A percentile compares a stretch with the other conserved stretches of the same genome.
Evolutionary conservation across 2,888 invertebrate species (phyloP).

Genomic region (Tricholauxania praeusta): DNA sequence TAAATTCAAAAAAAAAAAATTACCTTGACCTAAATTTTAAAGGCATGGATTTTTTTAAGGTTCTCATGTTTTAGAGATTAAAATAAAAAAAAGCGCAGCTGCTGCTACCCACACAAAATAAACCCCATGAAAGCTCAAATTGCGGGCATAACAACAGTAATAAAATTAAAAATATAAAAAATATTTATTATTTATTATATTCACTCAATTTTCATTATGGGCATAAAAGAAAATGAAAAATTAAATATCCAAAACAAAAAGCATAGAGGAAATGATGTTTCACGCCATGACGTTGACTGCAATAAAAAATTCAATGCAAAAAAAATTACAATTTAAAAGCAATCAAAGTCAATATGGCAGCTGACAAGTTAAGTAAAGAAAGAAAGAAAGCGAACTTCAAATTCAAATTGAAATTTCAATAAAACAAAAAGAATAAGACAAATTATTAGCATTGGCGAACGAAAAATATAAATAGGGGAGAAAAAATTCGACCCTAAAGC

Average conservation of each 20-base stretch:
- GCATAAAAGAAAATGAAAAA: not conserved
- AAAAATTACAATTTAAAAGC: constrained; percentile 1
- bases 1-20: not conserved
- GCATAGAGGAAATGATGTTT: not conserved
- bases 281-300: no score
- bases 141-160: not conserved
- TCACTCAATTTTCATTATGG: not conserved
- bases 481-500: no score
- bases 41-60: not conserved
- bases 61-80: not conserved
- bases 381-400: not conserved
- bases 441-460: no score
- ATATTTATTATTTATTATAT: not conserved
- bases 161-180: not conserved
- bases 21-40: constrained; percentile 8
- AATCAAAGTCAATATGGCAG: not conserved
- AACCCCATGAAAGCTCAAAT: no score
- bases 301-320: not conserved
- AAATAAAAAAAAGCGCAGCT: not conserved
- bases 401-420: not conserved
- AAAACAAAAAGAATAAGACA: no score
- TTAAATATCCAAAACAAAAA: not conserved
- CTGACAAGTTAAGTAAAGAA: not conserved
- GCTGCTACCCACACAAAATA: no score
- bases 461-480: no score